Conservation (phyloP, 2,888 invertebrate genomes). For the Cheilosia grossa region DNA sequence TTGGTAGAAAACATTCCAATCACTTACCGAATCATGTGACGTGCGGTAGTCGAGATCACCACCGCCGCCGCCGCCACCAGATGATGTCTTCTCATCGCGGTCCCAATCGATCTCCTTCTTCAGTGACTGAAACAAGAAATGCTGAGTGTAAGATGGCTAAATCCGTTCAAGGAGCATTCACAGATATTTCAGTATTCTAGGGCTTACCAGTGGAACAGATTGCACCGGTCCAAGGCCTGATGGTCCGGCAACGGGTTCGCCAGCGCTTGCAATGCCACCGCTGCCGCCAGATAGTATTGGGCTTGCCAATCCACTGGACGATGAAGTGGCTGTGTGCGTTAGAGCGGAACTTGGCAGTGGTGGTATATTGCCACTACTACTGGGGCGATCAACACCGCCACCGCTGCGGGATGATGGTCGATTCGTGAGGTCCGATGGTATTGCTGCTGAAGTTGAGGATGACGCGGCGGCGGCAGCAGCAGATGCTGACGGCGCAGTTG, state of each 20-base stretch:
- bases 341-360: constrained; percentile 69
- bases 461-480: constrained; percentile 71
- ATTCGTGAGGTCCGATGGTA: constrained; percentile 78
- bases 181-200: constrained; percentile 44
- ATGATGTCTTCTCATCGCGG: constrained; percentile 90
- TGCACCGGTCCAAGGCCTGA: constrained; percentile 94
- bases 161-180: constrained; percentile 58
- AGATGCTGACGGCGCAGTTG: constrained; percentile 66
- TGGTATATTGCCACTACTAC: constrained; percentile 77
- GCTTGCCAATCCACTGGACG: constrained; percentile 78
- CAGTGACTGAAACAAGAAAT: constrained; percentile 87
- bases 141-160: constrained; percentile 70
- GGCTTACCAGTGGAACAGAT: constrained; percentile 93
- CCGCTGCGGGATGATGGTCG: constrained; percentile 80
- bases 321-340: constrained; percentile 77
- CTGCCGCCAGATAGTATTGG: constrained; percentile 77
- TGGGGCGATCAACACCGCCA: constrained; percentile 76
- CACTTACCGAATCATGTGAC: constrained; percentile 92
- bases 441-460: constrained; percentile 77
- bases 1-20: constrained; percentile 77
- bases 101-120: constrained; percentile 96
- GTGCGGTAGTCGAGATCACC: constrained; percentile 91
- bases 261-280: constrained; percentile 68
- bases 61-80: constrained; percentile 84
- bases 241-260: constrained; percentile 86